A percentile compares a stretch with the other conserved stretches of the same genome.
Conservation (phyloP, 2,888 invertebrate genomes). For the Polietes domitor region DNA sequence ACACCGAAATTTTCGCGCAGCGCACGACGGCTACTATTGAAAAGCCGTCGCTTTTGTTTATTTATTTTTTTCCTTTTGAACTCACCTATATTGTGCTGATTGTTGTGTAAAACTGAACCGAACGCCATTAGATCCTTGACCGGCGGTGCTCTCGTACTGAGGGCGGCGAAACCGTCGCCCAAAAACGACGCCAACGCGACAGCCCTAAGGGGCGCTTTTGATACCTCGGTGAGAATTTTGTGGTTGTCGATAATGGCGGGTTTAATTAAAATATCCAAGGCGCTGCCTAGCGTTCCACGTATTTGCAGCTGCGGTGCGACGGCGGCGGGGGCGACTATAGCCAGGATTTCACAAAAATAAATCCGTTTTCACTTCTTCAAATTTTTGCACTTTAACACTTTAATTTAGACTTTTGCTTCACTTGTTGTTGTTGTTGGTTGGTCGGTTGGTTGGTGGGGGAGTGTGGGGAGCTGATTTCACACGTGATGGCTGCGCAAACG, state of each 20-base stretch:
- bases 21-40: no score
- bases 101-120: slow-evolving; percentile 81
- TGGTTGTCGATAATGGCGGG: slow-evolving; percentile 34
- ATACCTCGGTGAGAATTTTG: slow-evolving; percentile 82
- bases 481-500: slow-evolving; percentile 19
- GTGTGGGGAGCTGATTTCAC: background rate
- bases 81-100: slow-evolving; percentile 81
- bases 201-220: slow-evolving; percentile 82
- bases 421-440: background rate
- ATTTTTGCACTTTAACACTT: background rate
- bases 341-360: background rate
- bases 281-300: background rate
- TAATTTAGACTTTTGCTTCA: background rate
- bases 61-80: slow-evolving; percentile 13
- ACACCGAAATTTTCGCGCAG: no score
- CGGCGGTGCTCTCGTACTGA: slow-evolving; percentile 81
- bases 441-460: background rate
- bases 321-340: background rate
- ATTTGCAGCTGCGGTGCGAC: background rate
- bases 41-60: no score
- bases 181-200: slow-evolving; percentile 82
- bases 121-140: slow-evolving; percentile 82
- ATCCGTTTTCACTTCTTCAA: slow-evolving; percentile 11
- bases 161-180: slow-evolving; percentile 81
- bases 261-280: slow-evolving; percentile 66